Base-by-base conservation (phyloP, 53 echinoderm and acorn worm genomes). In the Luidia sarsii region DNA sequence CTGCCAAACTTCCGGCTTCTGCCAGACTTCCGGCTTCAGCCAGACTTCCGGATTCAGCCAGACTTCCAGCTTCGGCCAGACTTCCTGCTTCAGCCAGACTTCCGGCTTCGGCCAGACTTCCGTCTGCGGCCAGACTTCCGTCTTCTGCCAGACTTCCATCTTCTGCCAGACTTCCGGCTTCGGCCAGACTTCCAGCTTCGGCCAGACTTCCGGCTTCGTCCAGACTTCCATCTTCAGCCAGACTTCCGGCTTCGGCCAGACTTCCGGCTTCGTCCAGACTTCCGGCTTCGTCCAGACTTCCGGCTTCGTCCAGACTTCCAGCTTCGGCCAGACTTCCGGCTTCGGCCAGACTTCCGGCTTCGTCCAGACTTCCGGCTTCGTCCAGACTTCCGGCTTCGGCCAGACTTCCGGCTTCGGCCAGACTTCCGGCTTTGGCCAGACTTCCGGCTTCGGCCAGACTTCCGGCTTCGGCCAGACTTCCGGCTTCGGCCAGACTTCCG, bases 331-430 rank as follows among this genome's bases (percentile, higher is more conserved):
- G 18, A 20, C 64, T 43, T 21, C 41, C 79, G 6, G 27, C 27
- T 79, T 79, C 79, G 43, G 16, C 41, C 15, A 64, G 14, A 32
- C 80, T 65, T 29, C 32, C 62, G 11, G 50, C 25, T 65, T 48
- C 65, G 3, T n/a, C 49, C 7, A 48, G 19, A 36, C 81, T 50
- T 16, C 41, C 32, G n/a, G n/a, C n/a, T n/a, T n/a, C n/a, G n/a
- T n/a, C n/a, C n/a, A n/a, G n/a, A n/a, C n/a, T n/a, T 18, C 46
- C 79, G 11, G 29, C 59, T 79, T 79, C 79, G 3, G 6, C 79
- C 27, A 62, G 30, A 64, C 79, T 79, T 27, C 61, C 62, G n/a
- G n/a, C n/a, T n/a, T n/a, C n/a, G 13, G 3, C 63, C 2, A 57
- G 39, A 30, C 79, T 60, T 7, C 61, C 79, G n/a, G n/a, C n/a